phyloP scores from a whole-genome alignment of 2,888 invertebrate species.

The Oxyscelio sp. region DNA sequence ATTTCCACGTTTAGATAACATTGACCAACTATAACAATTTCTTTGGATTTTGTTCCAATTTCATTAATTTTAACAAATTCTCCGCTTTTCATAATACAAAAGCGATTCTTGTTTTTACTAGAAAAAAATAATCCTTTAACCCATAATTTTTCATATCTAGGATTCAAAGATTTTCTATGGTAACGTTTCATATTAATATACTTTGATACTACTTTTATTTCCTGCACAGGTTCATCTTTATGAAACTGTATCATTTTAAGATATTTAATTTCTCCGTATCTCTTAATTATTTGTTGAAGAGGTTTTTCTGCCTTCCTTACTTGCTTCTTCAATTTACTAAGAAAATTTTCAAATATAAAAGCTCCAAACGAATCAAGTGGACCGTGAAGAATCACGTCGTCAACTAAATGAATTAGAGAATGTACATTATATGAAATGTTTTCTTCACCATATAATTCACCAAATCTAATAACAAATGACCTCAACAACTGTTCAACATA shows the following conservation, averaged over 20 bases:
- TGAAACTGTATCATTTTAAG: too few species aligned
- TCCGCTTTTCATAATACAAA: slow-evolving; percentile 20
- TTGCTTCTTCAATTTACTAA: slow-evolving; percentile 6
- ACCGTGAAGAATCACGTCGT: slow-evolving; percentile 1
- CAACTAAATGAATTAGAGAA: background rate
- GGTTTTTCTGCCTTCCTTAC: slow-evolving; percentile 10
- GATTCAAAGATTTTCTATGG: slow-evolving; percentile 27
- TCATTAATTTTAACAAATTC: slow-evolving; percentile 32
- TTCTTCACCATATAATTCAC: slow-evolving; percentile 3
- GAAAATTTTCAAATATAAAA: slow-evolving; percentile 30
- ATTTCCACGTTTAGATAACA: background rate
- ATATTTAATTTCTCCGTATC: background rate
- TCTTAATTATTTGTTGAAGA: slow-evolving; percentile 30
- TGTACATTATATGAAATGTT: slow-evolving; percentile 35
- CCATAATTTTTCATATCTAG: slow-evolving; percentile 27
- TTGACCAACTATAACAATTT: slow-evolving; percentile 30
- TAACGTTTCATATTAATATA: slow-evolving; percentile 33
- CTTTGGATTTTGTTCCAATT: slow-evolving; percentile 31
- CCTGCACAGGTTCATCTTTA: too few species aligned
- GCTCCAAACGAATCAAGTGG: slow-evolving; percentile 27
- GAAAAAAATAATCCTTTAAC: slow-evolving; percentile 15
- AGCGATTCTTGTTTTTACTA: slow-evolving; percentile 15
- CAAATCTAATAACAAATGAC: slow-evolving; percentile 15
- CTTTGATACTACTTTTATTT: background rate
- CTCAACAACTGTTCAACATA: slow-evolving; percentile 20